These are phyloP conservation scores for Helicorthomorpha holstii DNA, from an alignment of 1,140 invertebrate genomes.

Conservation along the genomic window DNA sequence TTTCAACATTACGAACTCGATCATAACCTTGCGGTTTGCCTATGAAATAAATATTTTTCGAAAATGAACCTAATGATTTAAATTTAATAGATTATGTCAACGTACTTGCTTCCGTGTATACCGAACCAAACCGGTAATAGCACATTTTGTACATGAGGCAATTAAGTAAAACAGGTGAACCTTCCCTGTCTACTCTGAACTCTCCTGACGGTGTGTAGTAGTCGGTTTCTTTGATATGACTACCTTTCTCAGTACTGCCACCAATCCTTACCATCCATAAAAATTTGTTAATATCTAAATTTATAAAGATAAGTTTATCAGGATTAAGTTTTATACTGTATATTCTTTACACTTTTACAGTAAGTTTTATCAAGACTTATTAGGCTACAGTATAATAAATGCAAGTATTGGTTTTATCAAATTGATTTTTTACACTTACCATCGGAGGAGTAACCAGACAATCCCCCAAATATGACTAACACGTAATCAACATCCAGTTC, in stretches of 20 bases:
- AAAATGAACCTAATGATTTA: neutral
- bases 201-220: conserved; percentile 89
- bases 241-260: conserved; percentile 82
- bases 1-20: conserved; percentile 74
- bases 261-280: conserved; percentile 99
- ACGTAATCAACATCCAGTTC: conserved; percentile 97
- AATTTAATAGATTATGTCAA: neutral
- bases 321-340: no score
- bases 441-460: conserved; percentile 96
- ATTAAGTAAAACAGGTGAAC: conserved; percentile 67
- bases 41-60: conserved; percentile 9
- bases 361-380: no score
- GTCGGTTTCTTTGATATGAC: conserved; percentile 88
- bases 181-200: conserved; percentile 83
- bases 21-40: conserved; percentile 73
- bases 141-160: conserved; percentile 95
- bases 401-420: no score
- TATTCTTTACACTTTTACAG: no score
- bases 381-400: no score
- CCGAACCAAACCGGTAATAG: conserved; percentile 82
- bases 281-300: conserved; percentile 89
- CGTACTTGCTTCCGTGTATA: conserved; percentile 85
- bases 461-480: conserved; percentile 91
- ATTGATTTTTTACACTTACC: no score
- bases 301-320: no score